Conservation (phyloP, 2,797 vertebrate species). For the Hydrolagus colliei region DNA sequence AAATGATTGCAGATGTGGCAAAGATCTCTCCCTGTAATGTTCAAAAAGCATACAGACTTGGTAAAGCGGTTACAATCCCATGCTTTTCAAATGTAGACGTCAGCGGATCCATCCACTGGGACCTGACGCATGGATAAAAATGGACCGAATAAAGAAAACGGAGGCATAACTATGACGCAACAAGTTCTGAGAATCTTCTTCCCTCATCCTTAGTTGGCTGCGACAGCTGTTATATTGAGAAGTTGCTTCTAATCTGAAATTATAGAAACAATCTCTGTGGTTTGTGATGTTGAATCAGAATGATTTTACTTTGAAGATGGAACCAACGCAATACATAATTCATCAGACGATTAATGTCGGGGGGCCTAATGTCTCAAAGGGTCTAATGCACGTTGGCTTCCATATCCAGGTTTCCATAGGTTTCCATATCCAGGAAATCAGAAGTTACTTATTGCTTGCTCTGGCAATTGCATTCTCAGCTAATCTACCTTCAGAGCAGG, state of each 20-base stretch:
- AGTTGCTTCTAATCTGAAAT: background rate
- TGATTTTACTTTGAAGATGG: too few relatives aligned
- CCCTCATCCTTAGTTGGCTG: background rate
- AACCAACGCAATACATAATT: too few relatives aligned
- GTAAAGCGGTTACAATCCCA: background rate
- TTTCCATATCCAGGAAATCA: too few relatives aligned
- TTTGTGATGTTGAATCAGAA: background rate
- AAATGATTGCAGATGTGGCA: background rate
- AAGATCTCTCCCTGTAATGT: background rate
- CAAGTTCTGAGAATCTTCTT: background rate
- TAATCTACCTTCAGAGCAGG: too few relatives aligned
- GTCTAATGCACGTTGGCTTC: too few relatives aligned
- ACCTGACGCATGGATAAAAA: background rate
- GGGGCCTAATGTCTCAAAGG: too few relatives aligned
- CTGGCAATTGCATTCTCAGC: too few relatives aligned
- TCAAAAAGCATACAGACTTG: background rate
- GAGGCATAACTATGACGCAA: too few relatives aligned
- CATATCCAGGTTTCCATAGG: too few relatives aligned
- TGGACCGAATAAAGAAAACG: background rate
- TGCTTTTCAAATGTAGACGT: background rate
- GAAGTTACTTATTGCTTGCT: too few relatives aligned
- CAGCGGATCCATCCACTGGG: background rate
- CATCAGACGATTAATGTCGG: too few relatives aligned
- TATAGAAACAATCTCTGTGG: background rate
- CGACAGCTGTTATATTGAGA: background rate